These are phyloP conservation scores for Cynodonichthys magdalenae DNA, from an alignment of 2,797 vertebrate genomes.

Conservation along the genomic window DNA sequence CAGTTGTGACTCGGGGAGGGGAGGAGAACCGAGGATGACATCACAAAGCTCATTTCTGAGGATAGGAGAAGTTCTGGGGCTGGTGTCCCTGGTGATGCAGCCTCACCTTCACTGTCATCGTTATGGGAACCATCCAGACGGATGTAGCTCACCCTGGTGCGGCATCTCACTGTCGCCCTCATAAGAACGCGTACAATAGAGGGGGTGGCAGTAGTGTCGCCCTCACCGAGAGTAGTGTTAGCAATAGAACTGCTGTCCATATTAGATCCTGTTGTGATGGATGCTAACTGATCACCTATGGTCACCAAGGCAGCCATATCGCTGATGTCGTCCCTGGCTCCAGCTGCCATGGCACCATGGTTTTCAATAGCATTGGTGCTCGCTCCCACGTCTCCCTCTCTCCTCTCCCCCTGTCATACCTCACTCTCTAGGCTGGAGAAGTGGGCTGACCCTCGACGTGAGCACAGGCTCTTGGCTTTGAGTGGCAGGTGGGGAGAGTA, in stretches of 20 bases:
- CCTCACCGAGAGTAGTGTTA: slow-evolving; percentile 54
- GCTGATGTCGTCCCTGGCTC: slow-evolving; percentile 55
- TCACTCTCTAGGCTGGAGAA: slow-evolving; percentile 95
- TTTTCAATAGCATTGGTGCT: slow-evolving; percentile 57
- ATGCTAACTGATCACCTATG: slow-evolving; percentile 58
- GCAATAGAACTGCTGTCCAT: slow-evolving; percentile 49
- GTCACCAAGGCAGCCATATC: slow-evolving; percentile 65
- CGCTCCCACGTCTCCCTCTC: slow-evolving; percentile 80
- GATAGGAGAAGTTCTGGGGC: slow-evolving; percentile 79
- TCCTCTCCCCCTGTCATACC: slow-evolving; percentile 90
- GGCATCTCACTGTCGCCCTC: slow-evolving; percentile 79
- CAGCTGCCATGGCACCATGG: slow-evolving; percentile 61
- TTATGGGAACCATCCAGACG: slow-evolving; percentile 73
- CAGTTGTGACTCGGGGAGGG: slow-evolving; percentile 81
- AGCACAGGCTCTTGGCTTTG: slow-evolving; percentile 91
- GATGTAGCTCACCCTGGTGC: slow-evolving; percentile 81
- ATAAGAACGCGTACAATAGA: slow-evolving; percentile 81
- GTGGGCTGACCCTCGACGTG: slow-evolving; percentile 90
- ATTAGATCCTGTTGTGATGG: slow-evolving; percentile 59
- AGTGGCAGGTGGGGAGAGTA: slow-evolving; percentile 87
- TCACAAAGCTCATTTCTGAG: slow-evolving; percentile 85
- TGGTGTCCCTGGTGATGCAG: slow-evolving; percentile 59
- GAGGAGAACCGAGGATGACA: slow-evolving; percentile 84
- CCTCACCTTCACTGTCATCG: slow-evolving; percentile 71
- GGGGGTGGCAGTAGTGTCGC: slow-evolving; percentile 53